Base-by-base conservation (phyloP, 2,113 vertebrate species). In the Pleuronectes platessa region DNA sequence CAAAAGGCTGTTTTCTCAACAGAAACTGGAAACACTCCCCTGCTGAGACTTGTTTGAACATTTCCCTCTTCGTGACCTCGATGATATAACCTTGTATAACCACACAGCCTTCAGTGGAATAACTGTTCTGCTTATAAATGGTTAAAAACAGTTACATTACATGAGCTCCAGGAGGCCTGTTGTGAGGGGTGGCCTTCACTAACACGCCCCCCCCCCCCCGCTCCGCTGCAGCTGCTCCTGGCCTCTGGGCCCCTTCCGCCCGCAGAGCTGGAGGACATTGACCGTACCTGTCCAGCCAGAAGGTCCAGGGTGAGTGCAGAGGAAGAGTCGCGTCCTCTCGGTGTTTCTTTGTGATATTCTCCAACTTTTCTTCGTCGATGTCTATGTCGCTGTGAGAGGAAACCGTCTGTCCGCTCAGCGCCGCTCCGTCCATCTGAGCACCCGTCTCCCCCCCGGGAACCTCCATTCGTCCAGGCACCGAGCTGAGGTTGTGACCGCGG, bases 331-430 rank as follows among this genome's bases (percentile, higher is more conserved):
- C 93, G 67, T 92, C 93, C 59, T 90, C 89, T 56, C 72, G 80
- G 23, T 93, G 92, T 55, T 86, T 91, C 81, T 93, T 93, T 77
- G 93, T 92, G 89, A 94, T 92, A 18, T 92, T 94, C 9, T 95
- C 93, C 86, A 95, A 78, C 85, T 95, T 91, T 80, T 82, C 87
- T 87, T 95, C 94, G 92, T 95, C 94, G 92, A 95, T 94, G 84
- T 95, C 89, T 66, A 95, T 94, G 89, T 88, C 79, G 71, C 90
- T 86, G 23, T 88, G 92, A 1, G 91, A 5, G 49, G 92, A 60
- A 42, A 76, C 77, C 1, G 90, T 85, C 37, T 82, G 91, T 20
- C 70, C 86, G 89, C 88, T 91, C 85, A 87, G 85, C 24, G 69
- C 89, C 51, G 72, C 90, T 69, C 92, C 76, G 83, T 92, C 40